Evolutionary conservation across 2,888 invertebrate genomes (phyloP).

Genomic region (Norana najaformis): DNA sequence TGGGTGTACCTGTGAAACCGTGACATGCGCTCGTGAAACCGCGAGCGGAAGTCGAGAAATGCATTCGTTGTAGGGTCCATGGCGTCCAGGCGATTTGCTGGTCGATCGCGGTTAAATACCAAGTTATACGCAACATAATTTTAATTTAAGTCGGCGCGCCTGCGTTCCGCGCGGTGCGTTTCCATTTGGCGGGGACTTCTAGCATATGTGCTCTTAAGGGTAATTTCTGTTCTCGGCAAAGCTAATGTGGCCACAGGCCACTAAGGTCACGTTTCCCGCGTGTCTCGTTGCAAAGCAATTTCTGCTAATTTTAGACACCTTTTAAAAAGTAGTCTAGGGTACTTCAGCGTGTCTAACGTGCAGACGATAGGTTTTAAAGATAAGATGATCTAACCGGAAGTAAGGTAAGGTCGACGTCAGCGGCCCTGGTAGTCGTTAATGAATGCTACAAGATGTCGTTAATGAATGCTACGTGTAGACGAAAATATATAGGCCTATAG

Average conservation of each 20-base stretch:
- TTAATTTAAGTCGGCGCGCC: neutral
- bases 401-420: neutral
- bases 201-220: neutral
- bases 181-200: neutral
- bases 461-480: neutral
- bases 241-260: neutral
- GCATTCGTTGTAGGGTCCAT: neutral
- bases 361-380: neutral
- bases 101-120: neutral
- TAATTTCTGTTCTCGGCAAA: neutral
- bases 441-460: neutral
- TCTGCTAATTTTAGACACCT: neutral
- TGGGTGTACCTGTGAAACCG: neutral
- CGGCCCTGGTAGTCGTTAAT: no score
- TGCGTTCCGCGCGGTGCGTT: neutral
- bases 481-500: no score
- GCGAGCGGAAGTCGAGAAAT: neutral
- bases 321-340: neutral
- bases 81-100: neutral
- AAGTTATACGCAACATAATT: neutral
- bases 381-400: neutral
- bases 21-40: neutral
- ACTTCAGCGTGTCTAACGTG: neutral
- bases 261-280: neutral
- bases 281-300: neutral